A percentile compares a stretch with the other conserved stretches of the same genome.
Evolutionary conservation across 2,797 vertebrate genomes (phyloP).

Genomic region (Erpetoichthys calabaricus): DNA sequence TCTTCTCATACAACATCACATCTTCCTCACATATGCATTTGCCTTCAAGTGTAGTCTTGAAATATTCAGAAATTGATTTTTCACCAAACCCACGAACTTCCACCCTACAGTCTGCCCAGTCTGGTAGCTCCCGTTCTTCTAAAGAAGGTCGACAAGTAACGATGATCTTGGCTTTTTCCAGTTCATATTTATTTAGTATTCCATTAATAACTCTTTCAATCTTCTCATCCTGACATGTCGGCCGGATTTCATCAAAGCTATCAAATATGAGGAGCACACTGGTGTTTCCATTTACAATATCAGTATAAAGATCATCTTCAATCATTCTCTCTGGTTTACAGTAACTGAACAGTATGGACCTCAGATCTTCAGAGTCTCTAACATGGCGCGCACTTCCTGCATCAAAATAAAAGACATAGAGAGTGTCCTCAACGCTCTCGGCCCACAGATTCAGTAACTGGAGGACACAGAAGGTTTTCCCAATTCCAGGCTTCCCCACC

Average conservation of each 20-base stretch:
- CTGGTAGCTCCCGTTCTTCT: slow-evolving; percentile 13
- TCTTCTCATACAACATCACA: slow-evolving; percentile 14
- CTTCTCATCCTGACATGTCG: slow-evolving; percentile 5
- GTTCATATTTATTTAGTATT: slow-evolving; percentile 13
- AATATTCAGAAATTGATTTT: slow-evolving; percentile 17
- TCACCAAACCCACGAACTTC: slow-evolving; percentile 21
- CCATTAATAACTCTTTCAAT: slow-evolving; percentile 9
- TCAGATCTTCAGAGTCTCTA: slow-evolving; percentile 2
- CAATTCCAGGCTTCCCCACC: too few species aligned
- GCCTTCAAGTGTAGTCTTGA: slow-evolving; percentile 12
- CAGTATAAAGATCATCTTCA: slow-evolving; percentile 11
- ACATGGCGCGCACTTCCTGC: slow-evolving; percentile 10
- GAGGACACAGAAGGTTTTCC: too few species aligned
- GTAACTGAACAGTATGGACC: slow-evolving; percentile 16
- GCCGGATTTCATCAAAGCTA: slow-evolving; percentile 10
- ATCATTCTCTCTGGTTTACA: slow-evolving; percentile 3
- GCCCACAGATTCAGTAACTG: too few species aligned
- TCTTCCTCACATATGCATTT: slow-evolving; percentile 7
- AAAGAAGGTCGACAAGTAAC: slow-evolving; percentile 21
- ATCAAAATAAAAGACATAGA: too few species aligned
- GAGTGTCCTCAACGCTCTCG: too few species aligned
- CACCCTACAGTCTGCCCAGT: slow-evolving; percentile 19
- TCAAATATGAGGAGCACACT: slow-evolving; percentile 21
- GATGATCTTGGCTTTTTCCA: slow-evolving; percentile 18
- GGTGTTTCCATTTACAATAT: slow-evolving; percentile 19